Base-by-base conservation (phyloP, 2,797 vertebrate genomes). In the Amphiprion clarkii region DNA sequence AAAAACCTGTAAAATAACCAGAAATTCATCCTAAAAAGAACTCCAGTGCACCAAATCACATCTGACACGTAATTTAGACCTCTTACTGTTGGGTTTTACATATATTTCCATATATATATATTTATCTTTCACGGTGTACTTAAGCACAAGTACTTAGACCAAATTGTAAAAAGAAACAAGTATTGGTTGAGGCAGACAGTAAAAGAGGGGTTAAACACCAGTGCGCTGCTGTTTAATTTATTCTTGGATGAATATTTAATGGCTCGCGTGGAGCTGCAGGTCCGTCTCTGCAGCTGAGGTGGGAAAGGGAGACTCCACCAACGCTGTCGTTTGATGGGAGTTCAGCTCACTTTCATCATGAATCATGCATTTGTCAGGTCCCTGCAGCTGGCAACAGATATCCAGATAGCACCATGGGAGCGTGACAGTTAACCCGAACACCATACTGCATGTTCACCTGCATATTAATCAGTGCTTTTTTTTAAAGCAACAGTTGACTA, bases 221-320 rank as follows among this genome's bases (percentile, higher is more conserved):
- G 42, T 3, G 0, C 5, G 19, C 59, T 52, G 1, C 52, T 61
- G 10, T 75, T 82, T 83, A 69, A 88, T 87, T 81, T 79, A 84
- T 73, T 51, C 71, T 21, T 40, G 19, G 40, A 81, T 91, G 66
- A 82, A 92, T 90, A 82, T 87, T 81, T 78, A 74, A 83, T 64
- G 19, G 25, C 23, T 48, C 61, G 39, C 57, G 62, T 36, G 57
- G 61, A 71, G 74, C 78, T 59, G 0, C 67, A 13, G 66, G 69
- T 80, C 73, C 23, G 48, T 60, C 78, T 67, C 73, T 76, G 74
- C 61, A 74, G 71, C 84, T 42, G 58, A 75, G 74, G 59, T 69
- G 67, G 51, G 25, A 57, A 44, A 58, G n/a, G 14, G 36, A 67
- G 62, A 60, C 61, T 81, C 66, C 44, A 73, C 78, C 75, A 52